Evolutionary conservation across 2,888 invertebrate species (phyloP).

Genomic region (Phortica okadai): DNA sequence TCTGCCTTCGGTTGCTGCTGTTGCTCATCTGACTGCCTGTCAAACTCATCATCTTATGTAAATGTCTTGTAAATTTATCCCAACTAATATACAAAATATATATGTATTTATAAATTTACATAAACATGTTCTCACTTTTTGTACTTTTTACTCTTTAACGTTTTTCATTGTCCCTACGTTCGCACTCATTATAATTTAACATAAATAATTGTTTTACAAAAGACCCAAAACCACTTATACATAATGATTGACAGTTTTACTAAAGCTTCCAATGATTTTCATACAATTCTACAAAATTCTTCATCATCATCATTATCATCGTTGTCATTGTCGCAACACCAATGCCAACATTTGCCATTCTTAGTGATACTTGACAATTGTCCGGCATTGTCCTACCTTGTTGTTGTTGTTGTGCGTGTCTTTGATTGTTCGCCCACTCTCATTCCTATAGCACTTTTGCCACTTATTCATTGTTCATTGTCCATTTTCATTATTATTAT

Average conservation of each 20-base stretch:
- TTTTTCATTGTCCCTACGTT: neutral
- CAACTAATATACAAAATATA: neutral
- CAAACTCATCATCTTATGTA: neutral
- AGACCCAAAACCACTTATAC: constrained; percentile 1
- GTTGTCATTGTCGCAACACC: too few species aligned
- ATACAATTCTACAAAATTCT: neutral
- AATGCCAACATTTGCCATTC: too few species aligned
- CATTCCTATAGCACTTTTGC: too few species aligned
- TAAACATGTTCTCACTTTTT: neutral
- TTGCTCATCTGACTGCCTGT: neutral
- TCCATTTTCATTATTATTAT: constrained; percentile 6
- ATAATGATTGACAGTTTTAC: constrained; percentile 11
- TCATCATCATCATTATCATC: constrained; percentile 28
- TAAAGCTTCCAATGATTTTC: neutral
- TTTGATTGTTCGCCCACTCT: neutral
- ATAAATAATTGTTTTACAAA: neutral
- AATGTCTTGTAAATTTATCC: too few species aligned
- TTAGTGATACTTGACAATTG: too few species aligned
- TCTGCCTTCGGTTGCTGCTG: neutral
- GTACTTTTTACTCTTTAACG: neutral
- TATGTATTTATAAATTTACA: neutral
- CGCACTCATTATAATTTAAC: neutral
- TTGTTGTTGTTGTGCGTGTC: constrained; percentile 22
- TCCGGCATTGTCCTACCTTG: neutral
- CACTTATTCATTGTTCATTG: too few species aligned